Evolutionary conservation across 2,888 invertebrate species (phyloP).

Genomic region (Athalia circularis): DNA sequence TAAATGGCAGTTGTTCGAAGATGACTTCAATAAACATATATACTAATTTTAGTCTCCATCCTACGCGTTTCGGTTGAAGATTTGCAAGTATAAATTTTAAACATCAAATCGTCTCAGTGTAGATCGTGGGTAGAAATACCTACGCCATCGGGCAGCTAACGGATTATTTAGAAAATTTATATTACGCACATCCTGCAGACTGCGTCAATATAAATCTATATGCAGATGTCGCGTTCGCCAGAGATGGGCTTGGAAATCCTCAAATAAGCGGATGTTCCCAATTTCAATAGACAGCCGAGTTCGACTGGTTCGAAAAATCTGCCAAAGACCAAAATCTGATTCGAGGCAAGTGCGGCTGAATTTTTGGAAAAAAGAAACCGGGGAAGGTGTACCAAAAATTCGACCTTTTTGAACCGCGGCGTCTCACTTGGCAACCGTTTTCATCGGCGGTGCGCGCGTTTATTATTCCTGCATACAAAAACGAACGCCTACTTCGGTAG

Average conservation of each 20-base stretch:
- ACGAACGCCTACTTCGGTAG: slow-evolving; percentile 16
- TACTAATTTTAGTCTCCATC: slow-evolving; percentile 27
- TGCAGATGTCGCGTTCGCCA: background rate
- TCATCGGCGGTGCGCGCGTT: no score
- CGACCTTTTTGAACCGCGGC: no score
- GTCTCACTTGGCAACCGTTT: no score
- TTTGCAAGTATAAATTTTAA: no score
- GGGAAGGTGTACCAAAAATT: no score
- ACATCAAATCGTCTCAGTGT: background rate
- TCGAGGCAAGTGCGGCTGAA: no score
- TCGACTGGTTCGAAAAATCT: no score
- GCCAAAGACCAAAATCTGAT: no score
- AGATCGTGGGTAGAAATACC: slow-evolving; percentile 11
- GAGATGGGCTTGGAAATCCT: background rate
- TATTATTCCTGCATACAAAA: slow-evolving; percentile 11
- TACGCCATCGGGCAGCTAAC: slow-evolving; percentile 8
- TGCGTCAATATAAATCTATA: background rate
- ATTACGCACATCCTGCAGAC: slow-evolving; percentile 32
- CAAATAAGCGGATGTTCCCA: background rate
- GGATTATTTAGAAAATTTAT: slow-evolving; percentile 35
- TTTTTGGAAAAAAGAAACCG: no score
- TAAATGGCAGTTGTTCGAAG: background rate
- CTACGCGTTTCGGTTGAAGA: background rate
- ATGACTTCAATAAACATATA: background rate
- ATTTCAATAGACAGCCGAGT: no score